Percentiles rank a stretch among this genome's conserved stretches.
Conservation (phyloP, 1,140 invertebrate species). For the Drosophila lowei region DNA sequence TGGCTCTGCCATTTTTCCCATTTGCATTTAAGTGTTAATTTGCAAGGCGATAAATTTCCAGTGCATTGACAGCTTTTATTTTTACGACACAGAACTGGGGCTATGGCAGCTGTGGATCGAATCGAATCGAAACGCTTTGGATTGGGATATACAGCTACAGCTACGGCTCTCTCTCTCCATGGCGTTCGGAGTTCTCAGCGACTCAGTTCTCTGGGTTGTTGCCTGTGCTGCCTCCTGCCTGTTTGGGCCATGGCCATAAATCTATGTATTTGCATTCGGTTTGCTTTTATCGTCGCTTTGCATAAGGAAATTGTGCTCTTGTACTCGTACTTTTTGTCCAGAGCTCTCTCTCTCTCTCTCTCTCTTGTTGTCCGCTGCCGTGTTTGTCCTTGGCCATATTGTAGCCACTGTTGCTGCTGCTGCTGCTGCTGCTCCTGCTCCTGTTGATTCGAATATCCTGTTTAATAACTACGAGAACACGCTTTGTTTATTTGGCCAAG, state of each 20-base stretch:
- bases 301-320: constrained; percentile 78
- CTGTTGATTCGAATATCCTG: constrained; percentile 74
- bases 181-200: constrained; percentile 1
- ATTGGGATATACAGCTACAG: constrained; percentile 18
- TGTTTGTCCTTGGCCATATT: constrained; percentile 27
- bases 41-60: constrained; percentile 73
- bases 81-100: constrained; percentile 59
- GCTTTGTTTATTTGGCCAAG: constrained; percentile 71
- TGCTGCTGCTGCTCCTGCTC: constrained; percentile 45
- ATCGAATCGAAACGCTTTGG: constrained; percentile 2
- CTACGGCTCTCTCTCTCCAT: neutral
- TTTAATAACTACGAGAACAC: constrained; percentile 65
- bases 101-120: constrained; percentile 53
- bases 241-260: constrained; percentile 54
- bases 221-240: neutral
- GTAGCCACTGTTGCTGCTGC: constrained; percentile 19
- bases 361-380: constrained; percentile 35
- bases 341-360: constrained; percentile 12
- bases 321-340: constrained; percentile 54
- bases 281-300: constrained; percentile 74
- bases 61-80: constrained; percentile 80
- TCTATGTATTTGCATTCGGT: constrained; percentile 79
- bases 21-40: constrained; percentile 77
- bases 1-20: constrained; percentile 29
- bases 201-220: neutral